These are phyloP conservation scores for Percopsis transmontana DNA, from an alignment of 2,113 vertebrate genomes.

Conservation along the genomic window DNA sequence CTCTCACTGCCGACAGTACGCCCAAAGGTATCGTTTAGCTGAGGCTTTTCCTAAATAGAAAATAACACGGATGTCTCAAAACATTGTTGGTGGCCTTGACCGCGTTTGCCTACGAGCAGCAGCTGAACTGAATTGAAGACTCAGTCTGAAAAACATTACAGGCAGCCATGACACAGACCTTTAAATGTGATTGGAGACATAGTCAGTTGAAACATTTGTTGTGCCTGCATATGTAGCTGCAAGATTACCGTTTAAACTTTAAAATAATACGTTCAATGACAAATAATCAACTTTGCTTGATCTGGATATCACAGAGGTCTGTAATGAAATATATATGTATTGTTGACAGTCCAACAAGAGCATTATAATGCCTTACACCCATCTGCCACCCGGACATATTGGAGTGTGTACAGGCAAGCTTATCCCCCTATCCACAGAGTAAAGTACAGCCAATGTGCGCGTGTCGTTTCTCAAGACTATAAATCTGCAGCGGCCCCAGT, in stretches of 20 bases:
- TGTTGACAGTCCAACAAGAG: too few species aligned
- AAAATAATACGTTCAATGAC: too few species aligned
- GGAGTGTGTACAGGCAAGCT: neutral
- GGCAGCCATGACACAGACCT: neutral
- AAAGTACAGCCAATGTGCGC: neutral
- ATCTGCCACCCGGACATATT: too few species aligned
- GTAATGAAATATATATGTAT: too few species aligned
- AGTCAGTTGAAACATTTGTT: neutral
- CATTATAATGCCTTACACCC: too few species aligned
- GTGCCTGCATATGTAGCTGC: too few species aligned
- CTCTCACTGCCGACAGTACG: slow-evolving; percentile 11
- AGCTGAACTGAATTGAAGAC: slow-evolving; percentile 20
- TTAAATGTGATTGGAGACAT: neutral
- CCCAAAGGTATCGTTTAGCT: slow-evolving; percentile 56
- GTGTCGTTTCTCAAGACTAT: slow-evolving; percentile 5
- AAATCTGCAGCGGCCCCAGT: slow-evolving; percentile 29
- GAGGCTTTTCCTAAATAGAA: slow-evolving; percentile 70
- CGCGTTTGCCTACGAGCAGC: slow-evolving; percentile 18
- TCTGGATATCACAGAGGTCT: too few species aligned
- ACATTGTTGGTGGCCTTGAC: slow-evolving; percentile 54
- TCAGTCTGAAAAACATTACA: slow-evolving; percentile 8
- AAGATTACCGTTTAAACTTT: too few species aligned
- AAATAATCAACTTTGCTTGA: too few species aligned
- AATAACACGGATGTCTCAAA: slow-evolving; percentile 52
- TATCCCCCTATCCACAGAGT: neutral